phyloP scores from a whole-genome alignment of 1,140 invertebrate species.

The Ceratosolen fusciceps region DNA sequence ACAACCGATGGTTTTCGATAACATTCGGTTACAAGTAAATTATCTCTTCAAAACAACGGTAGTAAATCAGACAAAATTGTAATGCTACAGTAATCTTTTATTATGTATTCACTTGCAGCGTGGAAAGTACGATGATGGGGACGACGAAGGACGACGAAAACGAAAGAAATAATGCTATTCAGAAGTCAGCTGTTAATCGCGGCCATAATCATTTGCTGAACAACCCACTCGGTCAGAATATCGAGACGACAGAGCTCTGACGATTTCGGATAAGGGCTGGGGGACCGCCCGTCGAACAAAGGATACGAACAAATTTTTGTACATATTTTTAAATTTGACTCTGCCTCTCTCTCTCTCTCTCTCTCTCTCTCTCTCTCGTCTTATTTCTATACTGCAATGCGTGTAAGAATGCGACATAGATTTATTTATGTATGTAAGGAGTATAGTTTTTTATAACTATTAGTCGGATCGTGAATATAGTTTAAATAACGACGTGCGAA shows the following conservation, averaged over 20 bases:
- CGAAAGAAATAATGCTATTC: constrained; percentile 60
- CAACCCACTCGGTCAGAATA: constrained; percentile 79
- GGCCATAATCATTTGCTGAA: constrained; percentile 71
- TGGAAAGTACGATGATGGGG: constrained; percentile 52
- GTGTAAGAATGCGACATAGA: not conserved
- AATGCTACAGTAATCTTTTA: too few species aligned
- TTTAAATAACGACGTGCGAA: not conserved
- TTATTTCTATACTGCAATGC: not conserved
- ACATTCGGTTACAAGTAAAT: too few species aligned
- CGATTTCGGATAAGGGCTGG: constrained; percentile 18
- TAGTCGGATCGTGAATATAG: constrained; percentile 16
- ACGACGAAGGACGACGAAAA: constrained; percentile 67
- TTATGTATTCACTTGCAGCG: not conserved
- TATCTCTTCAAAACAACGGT: too few species aligned
- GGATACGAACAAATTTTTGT: constrained; percentile 37
- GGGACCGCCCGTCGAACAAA: not conserved
- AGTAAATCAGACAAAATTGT: too few species aligned
- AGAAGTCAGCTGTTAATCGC: constrained; percentile 70
- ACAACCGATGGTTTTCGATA: too few species aligned
- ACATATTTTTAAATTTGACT: constrained; percentile 46
- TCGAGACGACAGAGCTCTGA: constrained; percentile 88
- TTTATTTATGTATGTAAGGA: constrained; percentile 36
- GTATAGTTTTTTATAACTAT: constrained; percentile 17
- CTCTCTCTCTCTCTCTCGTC: too few species aligned
- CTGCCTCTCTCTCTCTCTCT: too few species aligned